These are phyloP conservation scores for Tonatia bakeri DNA, from an alignment of 2,113 vertebrate genomes.

Conservation along the genomic window DNA sequence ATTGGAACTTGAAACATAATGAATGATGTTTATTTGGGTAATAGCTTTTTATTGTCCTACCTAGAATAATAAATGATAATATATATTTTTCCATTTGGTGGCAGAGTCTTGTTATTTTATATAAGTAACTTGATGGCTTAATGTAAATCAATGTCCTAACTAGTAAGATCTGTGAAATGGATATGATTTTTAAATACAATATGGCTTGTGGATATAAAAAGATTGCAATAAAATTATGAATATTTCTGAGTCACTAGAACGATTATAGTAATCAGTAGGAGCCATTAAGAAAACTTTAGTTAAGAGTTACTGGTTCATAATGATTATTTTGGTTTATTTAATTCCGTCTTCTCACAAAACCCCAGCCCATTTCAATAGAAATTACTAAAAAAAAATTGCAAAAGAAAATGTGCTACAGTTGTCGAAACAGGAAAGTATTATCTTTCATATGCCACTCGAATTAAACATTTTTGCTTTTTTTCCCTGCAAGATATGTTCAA, in stretches of 20 bases:
- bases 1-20: neutral
- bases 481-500: neutral
- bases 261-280: neutral
- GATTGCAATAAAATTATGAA: neutral
- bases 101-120: neutral
- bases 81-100: too few species aligned
- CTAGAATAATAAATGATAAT: too few species aligned
- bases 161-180: neutral
- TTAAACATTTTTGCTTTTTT: neutral
- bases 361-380: neutral
- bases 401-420: neutral
- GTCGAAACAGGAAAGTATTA: neutral
- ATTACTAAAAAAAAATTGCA: neutral
- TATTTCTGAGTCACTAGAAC: neutral
- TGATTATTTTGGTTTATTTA: neutral
- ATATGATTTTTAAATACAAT: neutral
- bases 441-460: neutral
- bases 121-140: neutral
- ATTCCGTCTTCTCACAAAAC: neutral
- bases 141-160: neutral
- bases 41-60: neutral
- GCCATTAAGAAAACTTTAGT: neutral
- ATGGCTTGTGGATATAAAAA: neutral
- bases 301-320: neutral
- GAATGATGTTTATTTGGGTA: neutral